A percentile compares a stretch with the other conserved stretches of the same genome.
These are phyloP conservation scores for Agrotis segetum DNA, from an alignment of 2,888 invertebrate genomes.

Conservation along the genomic window DNA sequence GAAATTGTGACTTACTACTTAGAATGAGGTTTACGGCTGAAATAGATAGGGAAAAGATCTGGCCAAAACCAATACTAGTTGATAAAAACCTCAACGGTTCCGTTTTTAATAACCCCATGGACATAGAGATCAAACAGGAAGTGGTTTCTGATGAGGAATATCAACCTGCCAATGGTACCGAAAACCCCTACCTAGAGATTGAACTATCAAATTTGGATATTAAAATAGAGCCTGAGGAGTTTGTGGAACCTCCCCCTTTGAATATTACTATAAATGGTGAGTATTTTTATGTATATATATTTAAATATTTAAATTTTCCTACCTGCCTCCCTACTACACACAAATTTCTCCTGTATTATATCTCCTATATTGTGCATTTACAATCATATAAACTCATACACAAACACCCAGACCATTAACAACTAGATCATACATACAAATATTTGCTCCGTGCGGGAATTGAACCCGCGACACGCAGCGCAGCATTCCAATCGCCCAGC, in stretches of 20 bases:
- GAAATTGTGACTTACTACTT: slow-evolving; percentile 72
- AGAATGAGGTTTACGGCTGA: slow-evolving; percentile 61
- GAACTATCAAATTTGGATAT: slow-evolving; percentile 75
- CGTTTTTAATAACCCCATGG: slow-evolving; percentile 65
- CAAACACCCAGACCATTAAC: no score
- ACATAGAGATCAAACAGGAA: slow-evolving; percentile 84
- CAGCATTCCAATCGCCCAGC: no score
- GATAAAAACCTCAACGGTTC: slow-evolving; percentile 73
- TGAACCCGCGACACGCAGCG: no score
- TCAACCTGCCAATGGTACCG: slow-evolving; percentile 48
- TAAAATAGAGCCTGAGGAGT: slow-evolving; percentile 84
- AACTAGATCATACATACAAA: no score
- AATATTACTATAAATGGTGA: slow-evolving; percentile 73
- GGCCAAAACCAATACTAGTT: slow-evolving; percentile 85
- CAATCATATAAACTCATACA: no score
- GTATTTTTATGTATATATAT: background rate
- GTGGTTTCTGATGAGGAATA: slow-evolving; percentile 80
- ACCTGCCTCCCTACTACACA: no score
- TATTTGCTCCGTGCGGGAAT: no score
- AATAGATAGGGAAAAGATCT: slow-evolving; percentile 64
- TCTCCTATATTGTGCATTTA: no score
- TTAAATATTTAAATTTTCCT: no score
- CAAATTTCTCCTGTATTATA: no score
- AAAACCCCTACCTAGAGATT: slow-evolving; percentile 56
- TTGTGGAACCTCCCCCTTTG: slow-evolving; percentile 68